Conservation (phyloP, 2,888 invertebrate species). For the Parnassius apollo region DNA sequence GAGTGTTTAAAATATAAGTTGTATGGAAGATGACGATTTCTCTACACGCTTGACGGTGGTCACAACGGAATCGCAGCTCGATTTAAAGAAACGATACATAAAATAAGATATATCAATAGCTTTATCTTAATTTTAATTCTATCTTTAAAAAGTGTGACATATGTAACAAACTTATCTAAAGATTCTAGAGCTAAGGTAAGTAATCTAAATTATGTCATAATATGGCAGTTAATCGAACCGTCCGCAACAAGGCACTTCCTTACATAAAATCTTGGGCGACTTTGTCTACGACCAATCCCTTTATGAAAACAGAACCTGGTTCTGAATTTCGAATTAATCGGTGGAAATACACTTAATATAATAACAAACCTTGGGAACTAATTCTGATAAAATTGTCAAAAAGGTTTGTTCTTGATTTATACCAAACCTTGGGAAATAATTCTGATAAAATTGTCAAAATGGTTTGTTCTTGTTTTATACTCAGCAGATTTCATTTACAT, state of each 20-base stretch:
- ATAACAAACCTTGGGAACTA: conserved; percentile 30
- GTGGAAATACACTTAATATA: conserved; percentile 62
- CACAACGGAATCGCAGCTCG: conserved; percentile 49
- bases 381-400: conserved; percentile 10
- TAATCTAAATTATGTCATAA: conserved; percentile 78
- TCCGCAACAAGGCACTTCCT: conserved; percentile 68
- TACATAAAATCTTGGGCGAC: conserved; percentile 53
- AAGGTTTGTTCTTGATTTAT: conserved; percentile 17
- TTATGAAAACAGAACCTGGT: conserved; percentile 64
- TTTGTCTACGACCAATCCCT: conserved; percentile 53
- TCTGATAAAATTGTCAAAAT: conserved; percentile 9
- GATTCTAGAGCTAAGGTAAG: conserved; percentile 68
- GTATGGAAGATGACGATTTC: conserved; percentile 47
- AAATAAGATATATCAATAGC: conserved; percentile 52
- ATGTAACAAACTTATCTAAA: conserved; percentile 65
- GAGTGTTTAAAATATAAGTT: conserved; percentile 61
- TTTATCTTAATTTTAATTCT: conserved; percentile 71
- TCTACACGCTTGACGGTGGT: conserved; percentile 44
- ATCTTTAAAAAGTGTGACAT: conserved; percentile 69
- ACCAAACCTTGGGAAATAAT: conserved; percentile 29
- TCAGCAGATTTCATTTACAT: conserved; percentile 14
- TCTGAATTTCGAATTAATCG: conserved; percentile 72
- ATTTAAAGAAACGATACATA: conserved; percentile 50
- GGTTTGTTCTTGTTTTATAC: conserved; percentile 5
- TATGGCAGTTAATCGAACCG: conserved; percentile 80